These are phyloP conservation scores for Microcebus griseorufus DNA, from an alignment of 2,113 vertebrate genomes.

Conservation along the genomic window DNA sequence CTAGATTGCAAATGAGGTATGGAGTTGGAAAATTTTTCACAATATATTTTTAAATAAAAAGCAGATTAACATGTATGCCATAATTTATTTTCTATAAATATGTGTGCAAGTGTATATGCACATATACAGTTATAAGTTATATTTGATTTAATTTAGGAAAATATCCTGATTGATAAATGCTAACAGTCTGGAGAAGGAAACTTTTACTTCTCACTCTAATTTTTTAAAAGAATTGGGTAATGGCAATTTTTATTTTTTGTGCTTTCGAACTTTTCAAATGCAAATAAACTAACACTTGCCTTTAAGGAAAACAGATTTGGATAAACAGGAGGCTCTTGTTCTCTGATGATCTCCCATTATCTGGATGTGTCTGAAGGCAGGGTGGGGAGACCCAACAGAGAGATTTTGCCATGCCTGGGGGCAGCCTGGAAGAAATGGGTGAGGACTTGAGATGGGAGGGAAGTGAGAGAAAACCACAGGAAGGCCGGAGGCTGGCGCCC, in stretches of 20 bases:
- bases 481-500: neutral
- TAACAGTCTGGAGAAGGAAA: conserved; percentile 3
- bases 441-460: neutral
- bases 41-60: conserved; percentile 45
- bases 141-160: conserved; percentile 23
- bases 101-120: neutral
- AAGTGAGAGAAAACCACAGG: neutral
- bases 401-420: neutral
- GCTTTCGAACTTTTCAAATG: neutral
- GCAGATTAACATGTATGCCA: neutral
- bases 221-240: neutral
- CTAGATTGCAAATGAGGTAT: neutral
- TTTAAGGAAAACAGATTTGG: neutral
- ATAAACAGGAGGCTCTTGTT: neutral
- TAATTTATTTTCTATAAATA: conserved; percentile 45
- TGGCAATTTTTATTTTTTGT: neutral
- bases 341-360: neutral
- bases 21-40: neutral
- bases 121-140: neutral
- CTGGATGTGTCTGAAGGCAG: neutral
- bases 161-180: conserved; percentile 16
- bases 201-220: neutral
- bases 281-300: neutral
- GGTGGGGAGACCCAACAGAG: neutral
- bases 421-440: neutral